Evolutionary conservation across 2,888 invertebrate species (phyloP).

Genomic region (Scaptomyza tumidula): DNA sequence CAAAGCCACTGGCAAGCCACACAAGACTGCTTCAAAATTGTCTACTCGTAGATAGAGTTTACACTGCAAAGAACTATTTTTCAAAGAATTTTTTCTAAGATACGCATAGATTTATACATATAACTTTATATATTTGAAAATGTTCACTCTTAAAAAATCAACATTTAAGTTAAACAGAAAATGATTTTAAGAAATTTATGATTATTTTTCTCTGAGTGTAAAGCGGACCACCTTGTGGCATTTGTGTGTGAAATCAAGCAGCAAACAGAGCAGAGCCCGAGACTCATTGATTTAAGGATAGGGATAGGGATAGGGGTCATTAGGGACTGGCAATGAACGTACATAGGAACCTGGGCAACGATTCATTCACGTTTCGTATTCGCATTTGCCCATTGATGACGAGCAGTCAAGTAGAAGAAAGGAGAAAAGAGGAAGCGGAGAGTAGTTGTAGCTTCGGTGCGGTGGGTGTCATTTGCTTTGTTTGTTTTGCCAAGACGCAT

Average conservation of each 20-base stretch:
- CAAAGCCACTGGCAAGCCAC: conserved; percentile 53
- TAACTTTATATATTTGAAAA: too few species aligned
- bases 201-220: background rate
- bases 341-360: conserved; percentile 6
- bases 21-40: conserved; percentile 63
- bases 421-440: conserved; percentile 17
- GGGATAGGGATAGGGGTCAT: conserved; percentile 67
- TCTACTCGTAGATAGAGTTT: conserved; percentile 3
- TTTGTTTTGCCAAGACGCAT: conserved; percentile 59
- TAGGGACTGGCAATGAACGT: conserved; percentile 37
- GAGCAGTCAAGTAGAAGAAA: conserved; percentile 72
- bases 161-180: too few species aligned
- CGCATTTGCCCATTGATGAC: conserved; percentile 55
- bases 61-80: background rate
- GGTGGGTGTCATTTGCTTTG: conserved; percentile 69
- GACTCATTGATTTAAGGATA: conserved; percentile 33
- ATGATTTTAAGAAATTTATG: too few species aligned
- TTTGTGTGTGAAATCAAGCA: conserved; percentile 65
- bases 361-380: conserved; percentile 42
- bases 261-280: conserved; percentile 31
- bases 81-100: too few species aligned
- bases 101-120: too few species aligned
- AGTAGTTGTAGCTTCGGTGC: conserved; percentile 22
- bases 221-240: conserved; percentile 62
- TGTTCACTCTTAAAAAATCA: too few species aligned